phyloP scores from a whole-genome alignment of 1,140 invertebrate genomes.

The Marisa cornuarietis region DNA sequence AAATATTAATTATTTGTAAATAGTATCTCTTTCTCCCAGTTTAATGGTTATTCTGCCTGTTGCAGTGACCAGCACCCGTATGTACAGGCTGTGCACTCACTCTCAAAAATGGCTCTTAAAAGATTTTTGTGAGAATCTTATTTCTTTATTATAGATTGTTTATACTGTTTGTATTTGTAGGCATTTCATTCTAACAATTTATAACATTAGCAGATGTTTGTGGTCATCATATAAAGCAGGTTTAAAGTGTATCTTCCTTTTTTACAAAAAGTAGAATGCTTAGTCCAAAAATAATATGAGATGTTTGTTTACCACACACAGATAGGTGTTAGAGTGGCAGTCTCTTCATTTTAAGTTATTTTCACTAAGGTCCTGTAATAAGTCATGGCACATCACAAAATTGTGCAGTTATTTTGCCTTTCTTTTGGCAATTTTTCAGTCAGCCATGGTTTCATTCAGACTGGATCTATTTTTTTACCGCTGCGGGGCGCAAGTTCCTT shows the following conservation, averaged over 20 bases:
- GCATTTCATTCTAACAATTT: not conserved
- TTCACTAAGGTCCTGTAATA: not conserved
- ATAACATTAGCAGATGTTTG: not conserved
- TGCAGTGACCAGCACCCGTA: constrained; percentile 50
- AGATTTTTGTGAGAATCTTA: constrained; percentile 51
- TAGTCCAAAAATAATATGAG: not conserved
- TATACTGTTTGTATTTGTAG: not conserved
- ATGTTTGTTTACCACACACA: not conserved
- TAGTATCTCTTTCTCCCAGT: too few relatives aligned
- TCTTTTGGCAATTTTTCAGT: constrained; percentile 13
- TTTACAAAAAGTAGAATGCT: not conserved
- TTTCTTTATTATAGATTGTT: not conserved
- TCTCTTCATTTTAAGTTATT: not conserved
- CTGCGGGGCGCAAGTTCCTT: constrained; percentile 29
- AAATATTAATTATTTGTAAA: too few relatives aligned
- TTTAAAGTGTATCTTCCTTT: not conserved
- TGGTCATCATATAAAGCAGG: not conserved
- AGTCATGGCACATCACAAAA: not conserved
- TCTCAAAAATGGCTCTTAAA: constrained; percentile 37
- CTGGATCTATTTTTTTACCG: constrained; percentile 34
- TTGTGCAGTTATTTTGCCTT: not conserved
- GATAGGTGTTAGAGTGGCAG: not conserved
- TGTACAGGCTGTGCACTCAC: constrained; percentile 44
- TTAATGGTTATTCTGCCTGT: constrained; percentile 1
- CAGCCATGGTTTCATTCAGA: constrained; percentile 33